Evolutionary conservation across 2,888 invertebrate genomes (phyloP), one percentile per base, ranked within the genome.

Genomic region (Dendrolimus houi): DNA sequence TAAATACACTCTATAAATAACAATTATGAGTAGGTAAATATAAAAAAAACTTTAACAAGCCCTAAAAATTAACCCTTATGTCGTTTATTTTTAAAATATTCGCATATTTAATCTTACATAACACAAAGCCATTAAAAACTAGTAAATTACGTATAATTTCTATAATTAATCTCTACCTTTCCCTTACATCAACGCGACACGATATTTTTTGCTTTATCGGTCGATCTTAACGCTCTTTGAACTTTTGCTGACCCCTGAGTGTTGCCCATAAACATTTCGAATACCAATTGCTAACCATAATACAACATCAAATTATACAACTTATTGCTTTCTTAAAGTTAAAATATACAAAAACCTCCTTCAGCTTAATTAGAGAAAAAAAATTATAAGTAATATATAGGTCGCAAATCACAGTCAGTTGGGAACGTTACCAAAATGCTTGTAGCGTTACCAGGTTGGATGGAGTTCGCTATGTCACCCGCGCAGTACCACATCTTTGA

Each of bases 171-270:
- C 29, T 41, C 61, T 64, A 63, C 57, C 47, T 52, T 61, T 53
- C 54, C 54, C 40, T 13, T 13, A 58, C 56, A 54, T 59, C 59
- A 57, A 40, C 57, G 55, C 64, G 60, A 63, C 69, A 68, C 78
- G 75, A 69, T 65, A 74, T 70, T 70, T 60, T 58, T 56, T 42
- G 3, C 60, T 64, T 78, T 80, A 85, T 86, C 86, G 81, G 72
- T 70, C 71, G 71, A 86, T 86, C 85, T 75, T 59, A 73, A 70
- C 74, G 78, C 79, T 74, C 80, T 77, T 77, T 84, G 81, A 82
- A 83, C 83, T 79, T 77, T 70, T 61, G 65, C 64, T 64, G 67
- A 68, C 65, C 67, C 57, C 58, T 58, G 66, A 71, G 64, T 67
- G 65, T 66, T 59, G 63, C 63, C 59, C 62, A 72, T 72, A 69